Evolutionary conservation across 2,113 vertebrate genomes (phyloP), one percentile per base, ranked within the genome.

Genomic region (Gallinago media): DNA sequence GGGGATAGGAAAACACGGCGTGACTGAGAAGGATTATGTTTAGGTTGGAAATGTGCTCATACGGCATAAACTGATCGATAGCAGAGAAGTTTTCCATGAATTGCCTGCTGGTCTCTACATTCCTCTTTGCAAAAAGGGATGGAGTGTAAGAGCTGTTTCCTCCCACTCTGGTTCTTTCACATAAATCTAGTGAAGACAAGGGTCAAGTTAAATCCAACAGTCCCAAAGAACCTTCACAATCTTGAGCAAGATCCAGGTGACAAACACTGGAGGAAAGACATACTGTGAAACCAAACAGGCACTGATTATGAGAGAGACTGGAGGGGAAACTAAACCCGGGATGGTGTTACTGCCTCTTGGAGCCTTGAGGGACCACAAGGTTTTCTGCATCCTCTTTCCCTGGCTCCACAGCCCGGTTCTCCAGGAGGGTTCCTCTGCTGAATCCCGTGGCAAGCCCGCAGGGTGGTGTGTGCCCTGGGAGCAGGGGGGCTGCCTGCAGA

Each of bases 261-360:
- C 46, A 61, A 46, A 46, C 31, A 14, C 1, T 16, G n/a, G 49
- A 66, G 59, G 61, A 59, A 47, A 56, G 82, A 14, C 4, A 7
- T 25, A 2, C 63, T n/a, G 42, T 23, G 68, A 63, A 79, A 55
- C 56, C 65, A 29, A 85, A 18, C 25, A 56, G 67, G 38, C 25
- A 12, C 14, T 38, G 6, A 6, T 54, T 56, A 2, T 12, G 67
- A 42, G 85, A 49, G 56, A n/a, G 25, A 5, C 31, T 25, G 56
- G 63, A 71, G 50, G 26, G 25, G 50, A 70, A 72, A 12, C 23
- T 7, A 9, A 56, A 2, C 29, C 36, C 49, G 19, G 55, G 46
- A 17, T 23, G 2, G 0, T 0, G 0, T 46, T 15, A 26, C 61
- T 61, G 76, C 32, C 44, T 6, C 46, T 56, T 0, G 0, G 16